Conservation (phyloP, 2,113 vertebrate species). For the Dendropsophus ebraccatus region DNA sequence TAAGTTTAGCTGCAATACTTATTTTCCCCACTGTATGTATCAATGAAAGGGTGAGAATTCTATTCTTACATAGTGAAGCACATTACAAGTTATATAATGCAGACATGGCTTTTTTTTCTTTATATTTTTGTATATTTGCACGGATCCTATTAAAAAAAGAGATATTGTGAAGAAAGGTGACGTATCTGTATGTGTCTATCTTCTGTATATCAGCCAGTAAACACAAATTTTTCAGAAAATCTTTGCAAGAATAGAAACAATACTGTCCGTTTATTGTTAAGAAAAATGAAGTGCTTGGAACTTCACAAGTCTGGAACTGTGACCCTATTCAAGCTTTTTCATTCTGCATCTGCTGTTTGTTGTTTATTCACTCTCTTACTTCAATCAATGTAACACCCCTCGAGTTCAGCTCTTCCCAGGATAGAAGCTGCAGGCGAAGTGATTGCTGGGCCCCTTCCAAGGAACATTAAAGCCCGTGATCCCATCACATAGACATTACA, state of each 20-base stretch:
- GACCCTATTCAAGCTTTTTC: conserved; percentile 38
- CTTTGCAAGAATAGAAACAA: not conserved
- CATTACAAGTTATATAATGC: no score
- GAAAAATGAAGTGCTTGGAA: conserved; percentile 1
- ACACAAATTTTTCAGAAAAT: not conserved
- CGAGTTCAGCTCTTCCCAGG: conserved; percentile 37
- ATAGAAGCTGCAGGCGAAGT: conserved; percentile 51
- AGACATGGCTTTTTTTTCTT: no score
- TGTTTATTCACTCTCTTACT: conserved; percentile 46
- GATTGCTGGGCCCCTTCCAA: conserved; percentile 56
- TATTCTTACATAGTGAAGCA: no score
- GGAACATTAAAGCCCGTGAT: conserved; percentile 56
- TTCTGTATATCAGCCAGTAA: not conserved
- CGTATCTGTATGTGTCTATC: no score
- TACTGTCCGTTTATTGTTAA: conserved; percentile 25
- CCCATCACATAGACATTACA: conserved; percentile 57
- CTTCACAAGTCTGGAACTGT: conserved; percentile 6
- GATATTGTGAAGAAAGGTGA: no score
- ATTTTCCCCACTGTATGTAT: no score
- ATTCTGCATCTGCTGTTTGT: conserved; percentile 43
- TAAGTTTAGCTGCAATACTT: no score
- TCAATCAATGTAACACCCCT: conserved; percentile 48
- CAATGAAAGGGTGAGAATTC: no score
- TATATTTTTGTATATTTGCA: no score
- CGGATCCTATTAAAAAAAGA: not conserved